These are phyloP conservation scores for Asbolus verrucosus DNA, from an alignment of 1,140 invertebrate genomes.

Conservation along the genomic window DNA sequence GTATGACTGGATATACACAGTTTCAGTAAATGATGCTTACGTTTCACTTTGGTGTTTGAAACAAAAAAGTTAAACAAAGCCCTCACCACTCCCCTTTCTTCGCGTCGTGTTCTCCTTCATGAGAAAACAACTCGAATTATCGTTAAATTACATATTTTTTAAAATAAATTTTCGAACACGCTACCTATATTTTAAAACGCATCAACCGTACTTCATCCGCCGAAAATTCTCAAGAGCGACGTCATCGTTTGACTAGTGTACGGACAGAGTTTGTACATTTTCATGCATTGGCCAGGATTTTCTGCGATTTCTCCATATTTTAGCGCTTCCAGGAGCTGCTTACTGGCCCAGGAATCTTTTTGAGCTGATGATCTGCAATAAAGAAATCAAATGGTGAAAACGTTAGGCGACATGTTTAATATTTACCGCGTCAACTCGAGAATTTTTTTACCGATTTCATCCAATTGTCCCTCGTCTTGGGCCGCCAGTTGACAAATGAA, in stretches of 20 bases:
- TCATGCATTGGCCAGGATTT: constrained; percentile 54
- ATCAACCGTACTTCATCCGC: constrained; percentile 41
- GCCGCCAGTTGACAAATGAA: constrained; percentile 60
- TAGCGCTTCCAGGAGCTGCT: constrained; percentile 55
- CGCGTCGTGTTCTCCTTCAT: too few species aligned
- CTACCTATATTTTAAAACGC: constrained; percentile 24
- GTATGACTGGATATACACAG: constrained; percentile 32
- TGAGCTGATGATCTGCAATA: constrained; percentile 39
- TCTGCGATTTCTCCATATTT: constrained; percentile 51
- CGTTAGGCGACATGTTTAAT: not conserved
- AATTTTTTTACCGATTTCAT: constrained; percentile 56
- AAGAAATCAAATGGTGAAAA: not conserved
- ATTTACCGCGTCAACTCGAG: constrained; percentile 57
- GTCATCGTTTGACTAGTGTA: constrained; percentile 58
- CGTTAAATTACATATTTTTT: too few species aligned
- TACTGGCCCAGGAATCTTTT: constrained; percentile 51
- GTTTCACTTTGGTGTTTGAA: constrained; percentile 2
- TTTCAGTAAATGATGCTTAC: not conserved
- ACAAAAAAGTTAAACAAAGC: too few species aligned
- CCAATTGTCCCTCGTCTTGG: constrained; percentile 48
- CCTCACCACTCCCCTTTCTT: not conserved
- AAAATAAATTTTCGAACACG: too few species aligned
- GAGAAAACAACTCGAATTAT: constrained; percentile 9
- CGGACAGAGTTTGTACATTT: constrained; percentile 60
- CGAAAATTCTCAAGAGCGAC: constrained; percentile 53